phyloP scores from a whole-genome alignment of 2,888 invertebrate genomes.

The Zhuqinia jingwanae region DNA sequence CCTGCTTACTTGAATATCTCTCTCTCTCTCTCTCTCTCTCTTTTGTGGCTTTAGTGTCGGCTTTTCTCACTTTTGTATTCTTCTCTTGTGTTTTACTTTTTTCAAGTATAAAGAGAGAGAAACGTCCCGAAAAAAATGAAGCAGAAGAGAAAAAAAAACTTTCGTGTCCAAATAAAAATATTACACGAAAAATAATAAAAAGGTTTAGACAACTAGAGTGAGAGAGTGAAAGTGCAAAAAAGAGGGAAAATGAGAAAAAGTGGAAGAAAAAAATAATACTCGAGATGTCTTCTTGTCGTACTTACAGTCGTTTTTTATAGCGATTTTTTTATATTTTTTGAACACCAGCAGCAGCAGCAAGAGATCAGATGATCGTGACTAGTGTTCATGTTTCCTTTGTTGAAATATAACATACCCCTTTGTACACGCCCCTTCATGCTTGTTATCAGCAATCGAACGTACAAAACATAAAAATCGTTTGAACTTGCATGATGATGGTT shows the following conservation, averaged over 20 bases:
- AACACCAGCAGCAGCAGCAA: no score
- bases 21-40: no score
- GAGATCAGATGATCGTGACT: conserved; percentile 9
- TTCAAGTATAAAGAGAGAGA: not conserved
- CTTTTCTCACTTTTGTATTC: not conserved
- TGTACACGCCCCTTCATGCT: no score
- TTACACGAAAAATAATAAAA: conserved; percentile 5
- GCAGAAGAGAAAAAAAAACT: not conserved
- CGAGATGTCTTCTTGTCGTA: no score
- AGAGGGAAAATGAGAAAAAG: not conserved
- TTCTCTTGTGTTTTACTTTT: not conserved
- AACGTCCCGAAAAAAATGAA: not conserved
- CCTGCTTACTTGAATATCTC: no score
- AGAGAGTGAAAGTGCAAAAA: not conserved
- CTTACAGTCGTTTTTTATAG: no score
- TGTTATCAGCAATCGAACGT: no score
- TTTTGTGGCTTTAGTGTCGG: no score
- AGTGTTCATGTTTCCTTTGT: not conserved
- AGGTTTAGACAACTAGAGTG: not conserved
- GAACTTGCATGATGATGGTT: no score
- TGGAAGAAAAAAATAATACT: not conserved
- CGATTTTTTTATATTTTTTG: no score
- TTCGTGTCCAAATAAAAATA: not conserved
- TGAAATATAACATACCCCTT: no score
- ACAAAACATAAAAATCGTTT: no score